Evolutionary conservation across 2,888 invertebrate species (phyloP).

Genomic region (Mythimna lalbum): DNA sequence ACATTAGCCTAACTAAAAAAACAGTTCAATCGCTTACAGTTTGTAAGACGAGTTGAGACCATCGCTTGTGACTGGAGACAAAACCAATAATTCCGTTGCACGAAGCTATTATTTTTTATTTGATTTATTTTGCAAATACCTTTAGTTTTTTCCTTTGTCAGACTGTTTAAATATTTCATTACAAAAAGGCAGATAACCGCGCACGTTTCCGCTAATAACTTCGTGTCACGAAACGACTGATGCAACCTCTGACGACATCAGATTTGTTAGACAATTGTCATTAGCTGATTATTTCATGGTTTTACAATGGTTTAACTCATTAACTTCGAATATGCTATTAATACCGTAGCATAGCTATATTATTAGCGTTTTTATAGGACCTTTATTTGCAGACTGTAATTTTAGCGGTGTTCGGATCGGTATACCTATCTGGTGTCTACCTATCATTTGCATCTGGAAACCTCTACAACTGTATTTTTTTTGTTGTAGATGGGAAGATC

Average conservation of each 20-base stretch:
- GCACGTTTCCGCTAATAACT: conserved; percentile 71
- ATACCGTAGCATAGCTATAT: not conserved
- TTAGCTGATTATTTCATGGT: conserved; percentile 40
- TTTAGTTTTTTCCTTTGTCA: conserved; percentile 45
- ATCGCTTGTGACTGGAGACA: conserved; percentile 12
- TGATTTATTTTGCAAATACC: conserved; percentile 46
- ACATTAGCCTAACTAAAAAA: not conserved
- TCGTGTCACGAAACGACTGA: conserved; percentile 73
- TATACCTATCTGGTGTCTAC: too few relatives aligned
- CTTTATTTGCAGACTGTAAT: not conserved
- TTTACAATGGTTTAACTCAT: conserved; percentile 13
- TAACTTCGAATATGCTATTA: conserved; percentile 7
- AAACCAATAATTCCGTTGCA: conserved; percentile 25
- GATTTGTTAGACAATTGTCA: conserved; percentile 40
- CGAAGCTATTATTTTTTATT: conserved; percentile 38
- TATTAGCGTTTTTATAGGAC: not conserved
- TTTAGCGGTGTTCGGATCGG: not conserved
- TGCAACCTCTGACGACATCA: conserved; percentile 59
- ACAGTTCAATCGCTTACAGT: not conserved
- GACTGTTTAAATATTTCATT: conserved; percentile 54
- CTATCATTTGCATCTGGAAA: not conserved
- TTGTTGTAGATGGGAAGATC: too few relatives aligned
- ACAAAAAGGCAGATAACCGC: conserved; percentile 51
- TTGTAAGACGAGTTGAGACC: not conserved
- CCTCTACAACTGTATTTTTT: not conserved